These are phyloP conservation scores for Rhaphigaster nebulosa DNA, from an alignment of 2,888 invertebrate genomes.

Conservation along the genomic window DNA sequence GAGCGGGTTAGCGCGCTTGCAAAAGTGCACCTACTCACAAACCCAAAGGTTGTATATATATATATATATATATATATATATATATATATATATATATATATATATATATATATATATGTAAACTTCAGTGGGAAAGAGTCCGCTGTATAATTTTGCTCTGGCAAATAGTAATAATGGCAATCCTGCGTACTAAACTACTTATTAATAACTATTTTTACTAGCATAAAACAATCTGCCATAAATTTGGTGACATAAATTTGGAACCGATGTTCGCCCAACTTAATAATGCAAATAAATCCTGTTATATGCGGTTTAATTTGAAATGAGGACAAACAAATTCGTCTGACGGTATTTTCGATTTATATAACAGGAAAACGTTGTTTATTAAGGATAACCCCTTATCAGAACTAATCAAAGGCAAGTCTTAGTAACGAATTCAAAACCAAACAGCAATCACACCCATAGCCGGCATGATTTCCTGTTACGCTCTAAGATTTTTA, in stretches of 20 bases:
- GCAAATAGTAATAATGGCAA: too few species aligned
- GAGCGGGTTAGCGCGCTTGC: too few species aligned
- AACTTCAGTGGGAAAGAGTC: too few species aligned
- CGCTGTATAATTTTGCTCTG: too few species aligned
- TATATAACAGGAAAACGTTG: neutral
- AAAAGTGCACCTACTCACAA: too few species aligned
- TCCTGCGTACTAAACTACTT: too few species aligned
- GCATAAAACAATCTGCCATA: neutral
- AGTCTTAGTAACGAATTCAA: neutral
- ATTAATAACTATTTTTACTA: neutral
- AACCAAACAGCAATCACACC: constrained; percentile 1
- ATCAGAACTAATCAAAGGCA: neutral
- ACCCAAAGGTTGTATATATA: too few species aligned
- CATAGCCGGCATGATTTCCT: neutral
- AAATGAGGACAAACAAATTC: neutral
- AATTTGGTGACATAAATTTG: neutral
- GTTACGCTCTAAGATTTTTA: constrained; percentile 24
- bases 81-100: too few species aligned
- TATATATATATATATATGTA: too few species aligned
- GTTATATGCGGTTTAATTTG: neutral
- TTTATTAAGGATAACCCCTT: neutral
- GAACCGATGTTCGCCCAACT: neutral
- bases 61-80: too few species aligned
- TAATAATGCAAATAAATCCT: neutral
- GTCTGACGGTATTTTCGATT: neutral